Evolutionary conservation across 2,113 vertebrate genomes (phyloP).

Genomic region (Thalassoma bifasciatum): DNA sequence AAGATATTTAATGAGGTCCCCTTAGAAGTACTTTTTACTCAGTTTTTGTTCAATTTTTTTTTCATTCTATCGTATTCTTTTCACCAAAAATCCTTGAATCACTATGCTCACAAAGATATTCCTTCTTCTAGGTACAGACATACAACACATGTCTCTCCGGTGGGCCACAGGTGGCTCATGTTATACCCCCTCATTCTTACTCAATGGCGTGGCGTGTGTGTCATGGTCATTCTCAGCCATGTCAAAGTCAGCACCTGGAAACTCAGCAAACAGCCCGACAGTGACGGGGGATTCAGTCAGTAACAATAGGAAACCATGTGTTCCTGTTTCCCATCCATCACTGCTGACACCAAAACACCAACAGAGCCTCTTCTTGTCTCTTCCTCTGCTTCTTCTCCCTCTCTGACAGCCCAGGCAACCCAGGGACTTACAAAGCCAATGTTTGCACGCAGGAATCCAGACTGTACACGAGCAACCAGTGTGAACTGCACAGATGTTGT

Average conservation of each 20-base stretch:
- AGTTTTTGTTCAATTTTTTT: no score
- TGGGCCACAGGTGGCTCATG: constrained; percentile 38
- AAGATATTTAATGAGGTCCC: no score
- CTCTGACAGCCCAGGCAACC: constrained; percentile 1
- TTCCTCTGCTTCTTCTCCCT: neutral
- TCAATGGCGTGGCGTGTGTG: constrained; percentile 23
- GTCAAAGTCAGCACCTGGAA: constrained; percentile 31
- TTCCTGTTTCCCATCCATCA: constrained; percentile 54
- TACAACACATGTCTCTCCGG: neutral
- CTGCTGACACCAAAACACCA: constrained; percentile 35
- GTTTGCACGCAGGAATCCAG: constrained; percentile 20
- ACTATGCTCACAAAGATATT: no score
- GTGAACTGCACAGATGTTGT: constrained; percentile 45
- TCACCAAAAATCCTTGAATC: no score
- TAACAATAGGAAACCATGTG: constrained; percentile 53
- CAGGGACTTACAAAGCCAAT: neutral
- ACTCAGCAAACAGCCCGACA: constrained; percentile 30
- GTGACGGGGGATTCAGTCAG: constrained; percentile 27
- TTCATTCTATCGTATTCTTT: no score
- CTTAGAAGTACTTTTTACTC: no score
- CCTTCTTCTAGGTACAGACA: no score
- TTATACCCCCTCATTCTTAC: constrained; percentile 19
- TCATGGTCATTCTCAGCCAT: constrained; percentile 14
- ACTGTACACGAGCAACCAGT: constrained; percentile 20
- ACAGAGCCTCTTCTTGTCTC: constrained; percentile 7